phyloP scores from a whole-genome alignment of 2,888 invertebrate species.

The Caenorhabditis doughertyi region DNA sequence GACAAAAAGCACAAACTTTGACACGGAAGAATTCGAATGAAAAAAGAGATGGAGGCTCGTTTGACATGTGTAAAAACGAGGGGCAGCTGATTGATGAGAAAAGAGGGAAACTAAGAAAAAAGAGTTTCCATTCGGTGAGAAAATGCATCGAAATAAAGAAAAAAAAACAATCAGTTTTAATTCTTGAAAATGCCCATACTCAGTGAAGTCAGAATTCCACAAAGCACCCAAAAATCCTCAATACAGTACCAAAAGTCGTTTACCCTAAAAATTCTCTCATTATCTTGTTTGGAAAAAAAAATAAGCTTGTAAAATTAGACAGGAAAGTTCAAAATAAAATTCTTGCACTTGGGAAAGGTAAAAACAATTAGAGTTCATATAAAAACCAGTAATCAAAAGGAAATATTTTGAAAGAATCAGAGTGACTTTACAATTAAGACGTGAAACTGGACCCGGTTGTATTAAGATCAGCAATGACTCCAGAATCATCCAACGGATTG shows the following conservation, averaged over 20 bases:
- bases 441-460: conserved; percentile 41
- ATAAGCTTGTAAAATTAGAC: no score
- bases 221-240: no score
- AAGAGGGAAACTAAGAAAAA: not conserved
- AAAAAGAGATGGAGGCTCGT: conserved; percentile 34
- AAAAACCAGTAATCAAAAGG: conserved; percentile 5
- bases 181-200: no score
- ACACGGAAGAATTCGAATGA: conserved; percentile 19
- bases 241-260: no score
- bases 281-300: no score
- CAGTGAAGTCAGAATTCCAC: no score
- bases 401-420: conserved; percentile 25
- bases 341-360: not conserved
- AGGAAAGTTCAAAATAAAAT: no score
- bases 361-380: not conserved
- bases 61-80: conserved; percentile 51
- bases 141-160: no score
- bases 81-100: conserved; percentile 47
- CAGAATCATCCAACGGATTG: conserved; percentile 47
- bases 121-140: no score
- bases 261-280: no score
- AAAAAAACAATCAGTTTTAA: conserved; percentile 1
- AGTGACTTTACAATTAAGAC: conserved; percentile 15
- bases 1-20: conserved; percentile 36
- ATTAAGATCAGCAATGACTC: conserved; percentile 44